Base-by-base conservation (phyloP, 1,140 invertebrate species). In the Pseudomyrmex cubaensis region DNA sequence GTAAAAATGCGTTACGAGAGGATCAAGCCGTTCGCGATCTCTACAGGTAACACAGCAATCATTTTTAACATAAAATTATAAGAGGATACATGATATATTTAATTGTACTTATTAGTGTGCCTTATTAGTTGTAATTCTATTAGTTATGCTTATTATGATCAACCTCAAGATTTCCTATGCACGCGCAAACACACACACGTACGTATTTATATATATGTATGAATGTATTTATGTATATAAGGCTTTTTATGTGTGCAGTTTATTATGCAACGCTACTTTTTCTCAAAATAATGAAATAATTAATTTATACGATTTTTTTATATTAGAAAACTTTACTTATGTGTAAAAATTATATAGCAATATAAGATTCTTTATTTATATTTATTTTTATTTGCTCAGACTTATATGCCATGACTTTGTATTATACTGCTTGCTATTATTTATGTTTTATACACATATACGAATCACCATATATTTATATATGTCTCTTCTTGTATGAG, bases 11-110 rank as follows among this genome's bases (percentile, higher is more conserved):
- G 57, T 92, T 93, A 46, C 88, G 94, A 89, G 94, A 94, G 88
- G 94, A 94, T 89, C 94, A 93, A 89, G 90, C 92, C n/a, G 91
- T 94, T 63, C 91, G 93, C 50, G 94, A 94, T 91, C 89, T 94
- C 82, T 94, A 94, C 93, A 94, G 94, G 94, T 94, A 94, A 94
- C 92, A 90, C 88, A 91, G 85, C 64, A 84, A 57, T 80, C 57
- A 63, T 52, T 82, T 85, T 86, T 87, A 88, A 89, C 35, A 35
- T 1, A 35, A 35, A 35, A 35, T 35, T 25, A 35, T 35, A 35
- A 35, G 35, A 61, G 7, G 84, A 84, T 90, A 90, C 84, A 89
- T 85, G 89, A 89, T 90, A 85, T 62, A 84, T 62, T 80, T 20
- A 82, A 62, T 80, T 76, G 90, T 85, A 90, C 88, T 90, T 90